A percentile compares a stretch with the other conserved stretches of the same genome.
phyloP scores from a whole-genome alignment of 2,113 vertebrate genomes.

The Atrichornis clamosus region DNA sequence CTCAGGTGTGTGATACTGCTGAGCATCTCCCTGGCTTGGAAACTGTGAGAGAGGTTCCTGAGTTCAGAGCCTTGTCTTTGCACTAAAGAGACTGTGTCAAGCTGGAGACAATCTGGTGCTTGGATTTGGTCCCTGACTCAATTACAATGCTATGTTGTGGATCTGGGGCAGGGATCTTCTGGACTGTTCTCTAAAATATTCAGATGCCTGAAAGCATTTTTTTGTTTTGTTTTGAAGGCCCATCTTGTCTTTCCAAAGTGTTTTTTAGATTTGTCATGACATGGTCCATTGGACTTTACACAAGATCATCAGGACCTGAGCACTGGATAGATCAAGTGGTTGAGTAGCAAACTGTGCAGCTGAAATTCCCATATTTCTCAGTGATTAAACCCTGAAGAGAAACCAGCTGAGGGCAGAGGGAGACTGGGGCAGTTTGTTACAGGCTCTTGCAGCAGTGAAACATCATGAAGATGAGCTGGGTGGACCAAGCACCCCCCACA shows the following conservation, averaged over 20 bases:
- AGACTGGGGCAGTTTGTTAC: neutral
- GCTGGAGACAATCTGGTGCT: neutral
- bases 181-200: neutral
- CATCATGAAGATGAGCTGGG: neutral
- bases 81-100: neutral
- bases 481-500: neutral
- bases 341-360: neutral
- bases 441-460: neutral
- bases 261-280: neutral
- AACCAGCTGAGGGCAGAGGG: neutral
- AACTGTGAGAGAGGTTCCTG: neutral
- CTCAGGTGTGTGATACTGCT: neutral
- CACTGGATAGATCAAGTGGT: neutral
- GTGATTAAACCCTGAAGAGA: neutral
- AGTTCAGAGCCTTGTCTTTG: neutral
- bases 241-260: neutral
- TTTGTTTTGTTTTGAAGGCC: neutral
- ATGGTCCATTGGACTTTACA: neutral
- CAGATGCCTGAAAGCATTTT: neutral
- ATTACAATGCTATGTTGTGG: neutral
- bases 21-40: neutral
- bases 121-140: neutral
- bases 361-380: neutral
- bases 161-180: neutral
- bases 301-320: neutral